Base-by-base conservation (phyloP, 2,888 invertebrate species). In the Anarsia innoxiella region DNA sequence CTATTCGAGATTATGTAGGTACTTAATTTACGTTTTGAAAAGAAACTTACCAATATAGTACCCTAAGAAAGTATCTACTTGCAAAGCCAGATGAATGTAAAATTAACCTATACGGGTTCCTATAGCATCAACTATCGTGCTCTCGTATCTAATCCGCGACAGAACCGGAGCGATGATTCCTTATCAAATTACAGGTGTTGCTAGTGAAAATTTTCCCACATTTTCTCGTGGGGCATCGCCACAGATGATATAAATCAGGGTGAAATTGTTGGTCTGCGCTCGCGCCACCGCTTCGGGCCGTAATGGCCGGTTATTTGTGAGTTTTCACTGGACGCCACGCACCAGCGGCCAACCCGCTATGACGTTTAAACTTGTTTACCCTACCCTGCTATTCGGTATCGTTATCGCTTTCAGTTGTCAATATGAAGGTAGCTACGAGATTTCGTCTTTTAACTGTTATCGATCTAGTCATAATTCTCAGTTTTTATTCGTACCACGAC, bases 191-290 rank as follows among this genome's bases (percentile, higher is more conserved):
- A 72, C 69, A 59, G 67, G 68, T 67, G 59, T 63, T 56, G 60
- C 62, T 66, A 72, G 78, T 79, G 80, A 80, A 84, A 80, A 82
- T 79, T 68, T 82, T 80, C 80, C 76, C 80, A 79, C 79, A 80
- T 83, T 84, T 83, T 84, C 83, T 82, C 66, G 65, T 52, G 53
- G 64, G 59, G 56, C 62, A 60, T 64, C 65, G 62, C 45, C 51
- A 50, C 56, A 60, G 79, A 83, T 84, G 72, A 80, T 83, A 83
- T 80, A 79, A 73, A 84, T 84, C 82, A 79, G 79, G 69, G 67
- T 64, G 72, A 80, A 78, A 83, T 83, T 80, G 71, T 66, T 63
- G 66, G 72, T 70, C 74, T 35, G 48, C 43, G n/a, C n/a, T n/a
- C 53, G 54, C 44, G 39, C 60, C 58, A 57, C 55, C 65, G 80